Evolutionary conservation across 2,113 vertebrate species (phyloP).

Genomic region (Larimichthys crocea): DNA sequence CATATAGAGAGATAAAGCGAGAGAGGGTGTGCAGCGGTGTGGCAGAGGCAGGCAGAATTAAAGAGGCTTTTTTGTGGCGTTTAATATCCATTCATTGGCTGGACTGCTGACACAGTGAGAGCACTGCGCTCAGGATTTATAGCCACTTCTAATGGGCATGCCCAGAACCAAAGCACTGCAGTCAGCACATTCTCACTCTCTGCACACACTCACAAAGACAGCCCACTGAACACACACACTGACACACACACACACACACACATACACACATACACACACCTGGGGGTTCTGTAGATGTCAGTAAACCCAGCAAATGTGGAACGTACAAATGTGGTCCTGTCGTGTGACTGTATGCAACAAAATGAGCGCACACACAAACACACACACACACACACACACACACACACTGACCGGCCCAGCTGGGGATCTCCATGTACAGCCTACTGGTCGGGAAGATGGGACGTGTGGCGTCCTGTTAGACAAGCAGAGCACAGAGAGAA

Average conservation of each 20-base stretch:
- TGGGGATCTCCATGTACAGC: conserved; percentile 77
- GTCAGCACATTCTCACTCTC: conserved; percentile 84
- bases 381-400: conserved; percentile 14
- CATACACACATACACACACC: conserved; percentile 7
- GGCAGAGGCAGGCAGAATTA: conserved; percentile 85
- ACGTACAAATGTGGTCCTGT: conserved; percentile 11
- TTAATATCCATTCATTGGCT: conserved; percentile 91
- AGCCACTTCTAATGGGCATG: conserved; percentile 86
- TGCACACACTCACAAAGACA: conserved; percentile 56
- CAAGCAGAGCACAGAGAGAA: conserved; percentile 29
- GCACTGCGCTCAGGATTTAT: conserved; percentile 86
- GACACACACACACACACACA: conserved; percentile 1
- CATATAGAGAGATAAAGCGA: conserved; percentile 57
- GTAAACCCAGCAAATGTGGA: conserved; percentile 25
- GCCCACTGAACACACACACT: conserved; percentile 26
- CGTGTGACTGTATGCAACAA: not conserved
- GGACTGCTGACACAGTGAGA: conserved; percentile 90
- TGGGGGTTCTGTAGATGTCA: conserved; percentile 41
- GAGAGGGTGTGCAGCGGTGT: conserved; percentile 55
- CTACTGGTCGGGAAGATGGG: conserved; percentile 43
- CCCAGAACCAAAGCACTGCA: conserved; percentile 82
- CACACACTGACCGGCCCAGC: conserved; percentile 76
- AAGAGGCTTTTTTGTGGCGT: conserved; percentile 87
- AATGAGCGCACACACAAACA: not conserved
- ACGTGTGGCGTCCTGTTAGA: conserved; percentile 51